phyloP scores from a whole-genome alignment of 1,140 invertebrate species.

The Lordiphosa mommai region DNA sequence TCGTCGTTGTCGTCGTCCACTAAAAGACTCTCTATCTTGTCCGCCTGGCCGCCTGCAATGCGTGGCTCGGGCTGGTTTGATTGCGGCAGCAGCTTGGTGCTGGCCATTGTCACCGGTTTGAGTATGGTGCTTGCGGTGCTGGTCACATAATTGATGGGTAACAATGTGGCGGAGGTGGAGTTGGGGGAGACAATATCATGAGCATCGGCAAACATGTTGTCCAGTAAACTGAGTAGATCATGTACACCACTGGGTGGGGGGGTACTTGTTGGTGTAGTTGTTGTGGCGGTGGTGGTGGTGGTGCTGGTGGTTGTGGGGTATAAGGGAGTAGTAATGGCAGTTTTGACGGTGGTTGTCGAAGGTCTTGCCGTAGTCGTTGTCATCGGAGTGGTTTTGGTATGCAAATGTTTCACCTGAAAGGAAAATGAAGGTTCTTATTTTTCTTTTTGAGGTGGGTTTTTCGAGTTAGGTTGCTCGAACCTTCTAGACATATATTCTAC shows the following conservation, averaged over 20 bases:
- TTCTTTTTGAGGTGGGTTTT: too few species aligned
- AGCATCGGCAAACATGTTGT: constrained; percentile 69
- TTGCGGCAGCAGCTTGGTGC: constrained; percentile 41
- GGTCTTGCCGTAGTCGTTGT: constrained; percentile 20
- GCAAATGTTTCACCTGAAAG: constrained; percentile 72
- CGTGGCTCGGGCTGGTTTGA: constrained; percentile 52
- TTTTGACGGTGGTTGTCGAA: background rate
- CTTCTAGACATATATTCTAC: too few species aligned
- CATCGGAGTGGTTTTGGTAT: constrained; percentile 63
- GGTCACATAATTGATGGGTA: background rate
- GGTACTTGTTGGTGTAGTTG: background rate
- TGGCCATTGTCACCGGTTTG: constrained; percentile 39
- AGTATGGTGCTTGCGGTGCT: constrained; percentile 42
- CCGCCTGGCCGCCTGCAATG: constrained; percentile 48
- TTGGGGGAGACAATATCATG: constrained; percentile 46
- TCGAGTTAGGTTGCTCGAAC: too few species aligned
- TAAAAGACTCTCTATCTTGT: constrained; percentile 41
- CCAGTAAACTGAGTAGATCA: constrained; percentile 67
- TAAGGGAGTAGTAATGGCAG: constrained; percentile 6
- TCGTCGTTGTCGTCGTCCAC: constrained; percentile 26
- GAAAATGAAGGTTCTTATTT: background rate
- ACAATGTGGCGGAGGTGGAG: background rate
- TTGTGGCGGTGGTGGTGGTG: constrained; percentile 6
- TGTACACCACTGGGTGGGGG: constrained; percentile 49
- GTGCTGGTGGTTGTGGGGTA: constrained; percentile 15